These are phyloP conservation scores for Dryococelus australis DNA, from an alignment of 2,888 invertebrate species.

Conservation along the genomic window DNA sequence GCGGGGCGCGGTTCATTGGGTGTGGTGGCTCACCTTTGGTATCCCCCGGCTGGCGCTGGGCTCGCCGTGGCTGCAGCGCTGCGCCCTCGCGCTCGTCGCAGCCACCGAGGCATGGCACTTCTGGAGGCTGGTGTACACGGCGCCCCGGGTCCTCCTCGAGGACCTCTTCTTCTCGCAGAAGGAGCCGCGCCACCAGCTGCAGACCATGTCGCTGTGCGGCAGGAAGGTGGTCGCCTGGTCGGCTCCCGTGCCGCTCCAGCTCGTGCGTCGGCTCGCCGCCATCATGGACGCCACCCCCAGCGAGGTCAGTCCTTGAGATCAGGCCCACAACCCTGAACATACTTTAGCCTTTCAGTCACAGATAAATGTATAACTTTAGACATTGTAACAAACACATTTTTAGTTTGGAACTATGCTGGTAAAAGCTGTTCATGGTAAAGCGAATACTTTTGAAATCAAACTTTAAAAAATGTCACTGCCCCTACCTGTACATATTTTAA, in stretches of 20 bases:
- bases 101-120: background rate
- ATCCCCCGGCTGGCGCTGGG: background rate
- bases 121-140: conserved; percentile 56
- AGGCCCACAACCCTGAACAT: too few relatives aligned
- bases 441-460: too few relatives aligned
- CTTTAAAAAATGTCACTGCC: too few relatives aligned
- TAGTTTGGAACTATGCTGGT: too few relatives aligned
- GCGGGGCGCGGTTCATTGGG: background rate
- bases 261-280: conserved; percentile 66
- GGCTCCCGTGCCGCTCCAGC: conserved; percentile 66
- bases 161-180: conserved; percentile 55
- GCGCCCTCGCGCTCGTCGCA: background rate
- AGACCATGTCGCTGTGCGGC: conserved; percentile 73
- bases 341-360: too few relatives aligned
- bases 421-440: too few relatives aligned
- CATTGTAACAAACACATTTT: too few relatives aligned
- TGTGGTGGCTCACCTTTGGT: background rate
- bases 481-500: too few relatives aligned
- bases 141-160: conserved; percentile 63
- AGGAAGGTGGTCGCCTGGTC: conserved; percentile 79
- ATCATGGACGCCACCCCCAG: conserved; percentile 66
- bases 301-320: conserved; percentile 56
- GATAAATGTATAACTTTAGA: too few relatives aligned
- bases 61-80: background rate
- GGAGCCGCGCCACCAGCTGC: conserved; percentile 59